Evolutionary conservation across 2,888 invertebrate species (phyloP).

Genomic region (Eilema caniola): DNA sequence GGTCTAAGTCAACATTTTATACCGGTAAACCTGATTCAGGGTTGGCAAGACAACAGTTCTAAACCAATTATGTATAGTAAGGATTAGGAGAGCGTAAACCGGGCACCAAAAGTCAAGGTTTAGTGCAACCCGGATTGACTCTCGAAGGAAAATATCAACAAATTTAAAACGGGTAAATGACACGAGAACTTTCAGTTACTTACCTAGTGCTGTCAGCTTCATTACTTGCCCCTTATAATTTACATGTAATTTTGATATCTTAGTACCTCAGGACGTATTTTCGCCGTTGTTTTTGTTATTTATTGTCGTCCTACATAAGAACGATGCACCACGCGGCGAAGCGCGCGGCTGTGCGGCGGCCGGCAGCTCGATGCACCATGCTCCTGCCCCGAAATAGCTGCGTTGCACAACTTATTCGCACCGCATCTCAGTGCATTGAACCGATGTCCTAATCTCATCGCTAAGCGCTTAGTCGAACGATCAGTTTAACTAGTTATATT

Average conservation of each 20-base stretch:
- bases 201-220: not conserved
- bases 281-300: slow-evolving; percentile 63
- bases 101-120: not conserved
- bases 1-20: not conserved
- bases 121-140: not conserved
- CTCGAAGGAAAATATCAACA: not conserved
- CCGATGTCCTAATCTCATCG: slow-evolving; percentile 77
- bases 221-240: not conserved
- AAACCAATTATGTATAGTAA: not conserved
- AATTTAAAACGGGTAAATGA: not conserved
- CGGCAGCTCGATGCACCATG: slow-evolving; percentile 68
- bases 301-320: slow-evolving; percentile 69
- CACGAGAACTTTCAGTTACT: not conserved
- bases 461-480: slow-evolving; percentile 68
- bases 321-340: slow-evolving; percentile 56
- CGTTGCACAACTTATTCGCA: slow-evolving; percentile 85
- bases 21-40: not conserved
- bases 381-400: slow-evolving; percentile 78
- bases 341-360: slow-evolving; percentile 31
- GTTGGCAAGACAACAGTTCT: not conserved
- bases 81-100: not conserved
- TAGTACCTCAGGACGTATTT: slow-evolving; percentile 30
- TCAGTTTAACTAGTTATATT: slow-evolving; percentile 80
- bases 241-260: not conserved
- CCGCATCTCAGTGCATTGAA: slow-evolving; percentile 83